These are phyloP conservation scores for Drosophila sucinea DNA, from an alignment of 1,140 invertebrate genomes.

Conservation along the genomic window DNA sequence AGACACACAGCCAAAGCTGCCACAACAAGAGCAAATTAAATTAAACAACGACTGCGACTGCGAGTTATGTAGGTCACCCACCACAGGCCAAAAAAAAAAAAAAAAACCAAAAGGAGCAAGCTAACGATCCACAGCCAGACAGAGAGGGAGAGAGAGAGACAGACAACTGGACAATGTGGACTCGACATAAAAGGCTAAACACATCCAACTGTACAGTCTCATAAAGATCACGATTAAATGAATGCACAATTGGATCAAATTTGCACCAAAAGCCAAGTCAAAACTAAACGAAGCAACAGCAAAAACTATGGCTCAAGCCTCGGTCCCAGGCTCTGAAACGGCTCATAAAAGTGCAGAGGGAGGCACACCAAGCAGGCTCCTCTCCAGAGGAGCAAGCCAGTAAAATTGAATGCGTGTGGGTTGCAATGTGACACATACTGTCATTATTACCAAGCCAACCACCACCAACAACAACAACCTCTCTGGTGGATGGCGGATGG, in stretches of 20 bases:
- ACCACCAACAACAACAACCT: constrained; percentile 16
- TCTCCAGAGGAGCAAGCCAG: constrained; percentile 51
- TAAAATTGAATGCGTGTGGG: constrained; percentile 81
- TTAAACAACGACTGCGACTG: constrained; percentile 34
- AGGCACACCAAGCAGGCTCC: constrained; percentile 15
- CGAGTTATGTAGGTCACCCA: constrained; percentile 74
- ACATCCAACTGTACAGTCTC: constrained; percentile 80
- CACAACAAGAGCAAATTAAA: constrained; percentile 21
- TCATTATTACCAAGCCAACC: constrained; percentile 77
- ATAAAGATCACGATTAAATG: constrained; percentile 82
- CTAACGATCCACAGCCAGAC: constrained; percentile 36
- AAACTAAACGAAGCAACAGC: constrained; percentile 47
- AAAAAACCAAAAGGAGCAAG: constrained; percentile 40
- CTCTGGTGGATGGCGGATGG: constrained; percentile 26
- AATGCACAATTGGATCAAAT: constrained; percentile 82
- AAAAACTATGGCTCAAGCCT: constrained; percentile 19
- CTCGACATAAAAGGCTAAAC: constrained; percentile 79
- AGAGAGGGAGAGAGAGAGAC: not conserved
- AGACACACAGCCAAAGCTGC: constrained; percentile 29
- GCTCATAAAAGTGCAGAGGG: constrained; percentile 62
- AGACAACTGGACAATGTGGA: constrained; percentile 17
- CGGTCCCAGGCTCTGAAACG: constrained; percentile 39
- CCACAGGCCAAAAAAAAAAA: constrained; percentile 51
- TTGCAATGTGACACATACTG: constrained; percentile 82
- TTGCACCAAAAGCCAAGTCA: constrained; percentile 69